Evolutionary conservation across 2,888 invertebrate genomes (phyloP).

Genomic region (Troilus luridus): DNA sequence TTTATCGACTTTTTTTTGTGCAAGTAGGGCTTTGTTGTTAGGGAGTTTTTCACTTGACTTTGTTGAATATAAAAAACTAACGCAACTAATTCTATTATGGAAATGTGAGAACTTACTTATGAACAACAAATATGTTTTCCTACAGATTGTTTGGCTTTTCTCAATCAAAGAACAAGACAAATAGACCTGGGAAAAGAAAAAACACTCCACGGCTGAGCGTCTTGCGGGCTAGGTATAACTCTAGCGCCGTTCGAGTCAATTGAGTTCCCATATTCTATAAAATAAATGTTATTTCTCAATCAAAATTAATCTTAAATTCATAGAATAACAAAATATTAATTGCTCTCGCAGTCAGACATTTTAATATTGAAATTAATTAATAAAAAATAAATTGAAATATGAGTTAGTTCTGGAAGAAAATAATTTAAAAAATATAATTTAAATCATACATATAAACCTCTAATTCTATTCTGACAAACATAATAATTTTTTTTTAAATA

Average conservation of each 20-base stretch:
- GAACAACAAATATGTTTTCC: neutral
- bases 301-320: neutral
- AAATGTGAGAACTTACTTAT: neutral
- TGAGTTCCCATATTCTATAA: neutral
- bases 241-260: neutral
- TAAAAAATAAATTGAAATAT: too few relatives aligned
- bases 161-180: neutral
- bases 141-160: neutral
- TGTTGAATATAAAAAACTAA: neutral
- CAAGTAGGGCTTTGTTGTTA: too few relatives aligned
- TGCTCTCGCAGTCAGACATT: too few relatives aligned
- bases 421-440: too few relatives aligned
- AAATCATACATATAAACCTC: too few relatives aligned
- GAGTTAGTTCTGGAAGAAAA: too few relatives aligned
- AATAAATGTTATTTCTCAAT: neutral
- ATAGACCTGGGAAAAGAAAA: neutral
- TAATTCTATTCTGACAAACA: too few relatives aligned
- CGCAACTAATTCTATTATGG: neutral
- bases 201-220: neutral
- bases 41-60: too few relatives aligned
- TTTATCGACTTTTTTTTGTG: too few relatives aligned
- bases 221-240: conserved; percentile 9
- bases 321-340: too few relatives aligned
- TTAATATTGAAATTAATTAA: too few relatives aligned
- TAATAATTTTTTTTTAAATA: too few relatives aligned